Evolutionary conservation across 2,113 vertebrate species (phyloP), one percentile per base, ranked within the genome.

Genomic region (Oryzias woworae): DNA sequence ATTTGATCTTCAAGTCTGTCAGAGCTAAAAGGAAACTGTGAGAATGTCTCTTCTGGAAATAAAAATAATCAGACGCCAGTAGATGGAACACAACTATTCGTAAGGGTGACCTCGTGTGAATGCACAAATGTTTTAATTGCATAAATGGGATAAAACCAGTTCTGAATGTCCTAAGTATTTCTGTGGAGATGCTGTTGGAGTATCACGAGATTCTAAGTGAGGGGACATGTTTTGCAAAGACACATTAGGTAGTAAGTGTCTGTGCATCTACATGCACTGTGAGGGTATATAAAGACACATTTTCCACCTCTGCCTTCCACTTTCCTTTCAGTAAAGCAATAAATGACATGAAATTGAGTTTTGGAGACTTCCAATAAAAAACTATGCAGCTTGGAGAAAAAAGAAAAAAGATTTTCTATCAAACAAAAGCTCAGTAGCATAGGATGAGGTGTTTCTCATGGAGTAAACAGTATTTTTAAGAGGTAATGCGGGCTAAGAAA

Each of bases 301-400:
- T 82, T 74, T 70, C 81, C 68, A 78, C 63, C 62, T 82, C 44
- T 45, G 49, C 62, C 53, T 49, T 52, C 17, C 28, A 41, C 60
- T 69, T 43, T 50, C 68, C 71, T 54, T 62, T 52, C 43, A 44
- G 63, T 68, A 71, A 60, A 42, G 50, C 62, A 44, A 74, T 82
- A 84, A 82, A 81, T 81, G 71, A 89, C 73, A 79, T 82, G 70
- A 66, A 85, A 85, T 79, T 70, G 77, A 85, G 69, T 83, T 76
- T 55, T 67, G 69, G 60, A 69, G 74, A 73, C 71, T 80, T 50
- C 46, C 26, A 58, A 51, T 75, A 75, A 76, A 78, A 77, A 49
- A 71, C 54, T 12, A 81, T 71, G 62, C 41, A 59, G 81, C 69
- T 82, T 17, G 24, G 76, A 79, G 70, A 64, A 58, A 65, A 28